Conservation (phyloP, 2,113 vertebrate species). For the Xenus cinereus region DNA sequence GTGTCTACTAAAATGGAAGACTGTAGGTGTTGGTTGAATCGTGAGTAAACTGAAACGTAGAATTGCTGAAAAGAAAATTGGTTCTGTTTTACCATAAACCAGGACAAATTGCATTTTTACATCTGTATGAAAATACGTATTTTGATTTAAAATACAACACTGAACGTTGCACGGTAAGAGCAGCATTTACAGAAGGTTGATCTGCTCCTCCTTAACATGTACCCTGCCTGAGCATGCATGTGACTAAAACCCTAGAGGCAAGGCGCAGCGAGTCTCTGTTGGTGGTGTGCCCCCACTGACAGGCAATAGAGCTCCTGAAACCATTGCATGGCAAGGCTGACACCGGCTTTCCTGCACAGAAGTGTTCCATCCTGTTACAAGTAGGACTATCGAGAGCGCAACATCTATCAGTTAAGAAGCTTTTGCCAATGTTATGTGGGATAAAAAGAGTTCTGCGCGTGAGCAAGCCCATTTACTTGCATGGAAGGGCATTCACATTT, state of each 20-base stretch:
- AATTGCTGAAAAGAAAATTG: not conserved
- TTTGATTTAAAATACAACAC: not conserved
- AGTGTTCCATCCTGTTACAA: not conserved
- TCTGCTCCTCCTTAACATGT: not conserved
- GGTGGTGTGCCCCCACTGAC: rapidly evolving
- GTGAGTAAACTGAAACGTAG: not conserved
- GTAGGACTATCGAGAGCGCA: not conserved
- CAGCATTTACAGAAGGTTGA: not conserved
- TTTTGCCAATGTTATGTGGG: not conserved
- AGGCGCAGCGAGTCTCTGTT: not conserved
- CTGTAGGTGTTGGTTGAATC: not conserved
- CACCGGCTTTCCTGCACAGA: not conserved
- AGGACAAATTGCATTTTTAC: not conserved
- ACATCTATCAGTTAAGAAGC: not conserved
- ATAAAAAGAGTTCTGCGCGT: not conserved
- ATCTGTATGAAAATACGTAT: not conserved
- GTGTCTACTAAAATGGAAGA: not conserved
- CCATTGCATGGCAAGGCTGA: not conserved
- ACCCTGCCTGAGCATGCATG: not conserved
- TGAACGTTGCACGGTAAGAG: not conserved
- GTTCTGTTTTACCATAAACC: not conserved
- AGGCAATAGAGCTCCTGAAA: not conserved
- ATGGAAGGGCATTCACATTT: not conserved
- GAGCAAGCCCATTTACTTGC: not conserved
- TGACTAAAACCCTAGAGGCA: not conserved